Percentiles rank a stretch among this genome's conserved stretches.
These are phyloP conservation scores for Acanthoscelides obtectus DNA, from an alignment of 2,888 invertebrate genomes.

Conservation along the genomic window DNA sequence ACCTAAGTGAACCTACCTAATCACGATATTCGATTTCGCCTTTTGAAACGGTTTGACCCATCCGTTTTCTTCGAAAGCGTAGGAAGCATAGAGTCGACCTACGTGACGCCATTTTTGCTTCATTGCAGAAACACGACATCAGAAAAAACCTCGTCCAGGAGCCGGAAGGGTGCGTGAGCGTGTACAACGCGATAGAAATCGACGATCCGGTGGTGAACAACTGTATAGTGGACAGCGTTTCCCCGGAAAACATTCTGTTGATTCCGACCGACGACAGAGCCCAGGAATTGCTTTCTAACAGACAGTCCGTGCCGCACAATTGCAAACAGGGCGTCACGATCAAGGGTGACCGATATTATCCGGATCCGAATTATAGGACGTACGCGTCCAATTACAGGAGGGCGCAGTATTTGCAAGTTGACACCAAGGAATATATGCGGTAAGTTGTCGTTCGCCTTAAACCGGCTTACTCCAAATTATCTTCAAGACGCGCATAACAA, in stretches of 20 bases:
- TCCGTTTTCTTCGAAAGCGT: no score
- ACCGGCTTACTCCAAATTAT: no score
- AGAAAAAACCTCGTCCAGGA: conserved; percentile 47
- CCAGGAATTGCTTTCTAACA: conserved; percentile 61
- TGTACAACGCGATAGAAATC: conserved; percentile 70
- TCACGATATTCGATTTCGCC: no score
- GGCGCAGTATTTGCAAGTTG: conserved; percentile 61
- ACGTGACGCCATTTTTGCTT: no score
- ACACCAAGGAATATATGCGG: conserved; percentile 60
- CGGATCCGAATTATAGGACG: conserved; percentile 71
- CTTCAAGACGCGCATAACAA: no score
- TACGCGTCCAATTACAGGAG: conserved; percentile 59
- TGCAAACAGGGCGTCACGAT: conserved; percentile 63
- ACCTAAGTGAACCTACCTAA: no score
- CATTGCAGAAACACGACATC: conserved; percentile 49
- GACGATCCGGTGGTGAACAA: conserved; percentile 76
- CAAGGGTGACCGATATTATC: conserved; percentile 63
- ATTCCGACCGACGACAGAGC: conserved; percentile 69
- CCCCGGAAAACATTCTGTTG: conserved; percentile 71
- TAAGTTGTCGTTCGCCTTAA: conserved; percentile 34
- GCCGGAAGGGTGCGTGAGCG: conserved; percentile 45
- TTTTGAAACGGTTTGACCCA: no score
- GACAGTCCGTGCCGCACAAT: conserved; percentile 62
- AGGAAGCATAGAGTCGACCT: no score
- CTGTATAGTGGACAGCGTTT: conserved; percentile 74